Percentiles rank a stretch among this genome's conserved stretches.
Conservation (phyloP, 64 coral and sea anemone species). For the Trachythela sp. region DNA sequence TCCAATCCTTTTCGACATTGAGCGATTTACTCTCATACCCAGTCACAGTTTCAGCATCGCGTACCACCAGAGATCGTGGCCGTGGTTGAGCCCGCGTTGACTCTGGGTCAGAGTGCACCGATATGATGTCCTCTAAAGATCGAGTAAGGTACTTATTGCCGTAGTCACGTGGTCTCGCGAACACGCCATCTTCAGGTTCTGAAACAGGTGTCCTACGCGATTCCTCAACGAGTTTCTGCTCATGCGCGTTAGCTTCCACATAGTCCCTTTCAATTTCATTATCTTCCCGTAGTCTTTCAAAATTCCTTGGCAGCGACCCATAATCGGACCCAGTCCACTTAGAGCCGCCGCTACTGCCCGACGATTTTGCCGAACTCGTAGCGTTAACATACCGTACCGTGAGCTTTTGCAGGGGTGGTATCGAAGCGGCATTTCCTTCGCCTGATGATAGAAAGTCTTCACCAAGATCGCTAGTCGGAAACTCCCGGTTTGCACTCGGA, state of each 20-base stretch:
- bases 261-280: not conserved
- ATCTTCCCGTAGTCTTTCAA: not conserved
- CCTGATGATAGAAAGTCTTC: slow-evolving; percentile 11
- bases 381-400: not conserved
- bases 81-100: not conserved
- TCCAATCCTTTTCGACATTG: not conserved
- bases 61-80: not conserved
- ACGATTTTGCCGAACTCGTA: not conserved
- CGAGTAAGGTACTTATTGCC: not conserved
- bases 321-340: slow-evolving; percentile 22
- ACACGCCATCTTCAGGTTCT: not conserved
- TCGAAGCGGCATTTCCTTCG: not conserved
- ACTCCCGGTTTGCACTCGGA: not conserved
- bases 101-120: not conserved
- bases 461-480: slow-evolving; percentile 15
- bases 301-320: not conserved
- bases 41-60: not conserved
- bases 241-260: not conserved
- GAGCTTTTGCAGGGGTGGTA: slow-evolving; percentile 10
- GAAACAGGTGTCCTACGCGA: not conserved
- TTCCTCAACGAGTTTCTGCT: not conserved
- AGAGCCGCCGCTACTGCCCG: not conserved
- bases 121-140: not conserved
- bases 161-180: not conserved
- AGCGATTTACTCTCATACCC: not conserved